A percentile compares a stretch with the other conserved stretches of the same genome.
Conservation (phyloP, 2,888 invertebrate genomes). For the Caenorhabditis doughertyi region DNA sequence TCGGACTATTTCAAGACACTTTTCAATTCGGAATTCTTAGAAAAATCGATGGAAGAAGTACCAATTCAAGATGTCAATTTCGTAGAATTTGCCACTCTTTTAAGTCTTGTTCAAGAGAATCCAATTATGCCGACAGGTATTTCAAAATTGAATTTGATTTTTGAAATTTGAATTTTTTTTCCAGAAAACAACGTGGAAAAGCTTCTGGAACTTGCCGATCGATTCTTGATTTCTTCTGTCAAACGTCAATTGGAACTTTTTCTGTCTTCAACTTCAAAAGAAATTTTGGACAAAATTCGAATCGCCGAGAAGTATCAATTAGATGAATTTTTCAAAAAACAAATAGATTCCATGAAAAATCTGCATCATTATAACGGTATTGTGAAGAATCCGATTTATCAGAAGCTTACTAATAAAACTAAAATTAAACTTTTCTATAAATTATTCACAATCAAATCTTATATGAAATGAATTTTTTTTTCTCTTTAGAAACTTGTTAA, state of each 20-base stretch:
- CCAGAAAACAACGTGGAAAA: background rate
- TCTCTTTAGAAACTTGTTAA: too few relatives aligned
- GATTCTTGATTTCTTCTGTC: background rate
- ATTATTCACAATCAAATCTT: too few relatives aligned
- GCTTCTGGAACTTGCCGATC: conserved; percentile 16
- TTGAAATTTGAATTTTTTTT: background rate
- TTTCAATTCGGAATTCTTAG: background rate
- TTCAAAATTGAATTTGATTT: too few relatives aligned
- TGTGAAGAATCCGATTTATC: too few relatives aligned
- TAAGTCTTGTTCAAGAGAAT: background rate
- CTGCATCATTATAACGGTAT: too few relatives aligned
- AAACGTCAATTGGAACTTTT: background rate
- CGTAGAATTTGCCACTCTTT: background rate
- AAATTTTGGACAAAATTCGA: background rate
- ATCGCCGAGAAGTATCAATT: background rate
- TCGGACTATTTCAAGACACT: conserved; percentile 4
- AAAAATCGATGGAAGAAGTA: background rate
- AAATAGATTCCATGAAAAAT: background rate
- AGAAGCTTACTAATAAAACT: too few relatives aligned
- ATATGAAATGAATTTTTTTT: too few relatives aligned
- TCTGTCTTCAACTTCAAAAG: background rate
- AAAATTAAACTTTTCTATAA: too few relatives aligned
- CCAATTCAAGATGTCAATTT: background rate
- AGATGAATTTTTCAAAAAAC: background rate
- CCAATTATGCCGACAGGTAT: background rate